A percentile compares a stretch with the other conserved stretches of the same genome.
Conservation (phyloP, 2,888 invertebrate species). For the Onchidella celtica region DNA sequence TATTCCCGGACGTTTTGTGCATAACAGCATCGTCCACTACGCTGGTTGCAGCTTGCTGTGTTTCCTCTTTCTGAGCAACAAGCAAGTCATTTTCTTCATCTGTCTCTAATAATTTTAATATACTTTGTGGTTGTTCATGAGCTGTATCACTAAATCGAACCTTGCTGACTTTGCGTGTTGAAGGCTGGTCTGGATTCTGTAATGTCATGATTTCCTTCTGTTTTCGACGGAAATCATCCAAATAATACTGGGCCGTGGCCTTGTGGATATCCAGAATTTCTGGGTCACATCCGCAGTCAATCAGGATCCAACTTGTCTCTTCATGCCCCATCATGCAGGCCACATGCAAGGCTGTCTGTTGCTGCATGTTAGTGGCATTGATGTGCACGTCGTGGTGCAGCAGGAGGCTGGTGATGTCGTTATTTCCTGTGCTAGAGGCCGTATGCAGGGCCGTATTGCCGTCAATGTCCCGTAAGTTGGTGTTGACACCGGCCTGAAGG, state of each 20-base stretch:
- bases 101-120: no score
- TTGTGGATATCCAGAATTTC: slow-evolving; percentile 58
- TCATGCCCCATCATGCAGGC: slow-evolving; percentile 59
- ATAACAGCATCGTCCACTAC: no score
- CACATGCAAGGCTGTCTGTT: slow-evolving; percentile 68
- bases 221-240: not conserved
- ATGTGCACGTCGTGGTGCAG: slow-evolving; percentile 63
- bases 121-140: not conserved
- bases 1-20: no score
- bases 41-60: no score
- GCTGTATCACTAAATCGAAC: not conserved
- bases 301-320: slow-evolving; percentile 57
- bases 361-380: slow-evolving; percentile 64
- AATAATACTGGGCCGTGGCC: slow-evolving; percentile 33
- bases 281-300: slow-evolving; percentile 61
- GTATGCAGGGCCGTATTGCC: slow-evolving; percentile 70
- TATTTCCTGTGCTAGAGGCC: slow-evolving; percentile 58
- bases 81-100: no score
- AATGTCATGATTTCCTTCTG: no score
- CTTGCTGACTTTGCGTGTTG: no score
- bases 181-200: no score
- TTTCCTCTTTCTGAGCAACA: no score
- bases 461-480: slow-evolving; percentile 68
- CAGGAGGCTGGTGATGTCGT: slow-evolving; percentile 60
- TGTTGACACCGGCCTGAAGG: slow-evolving; percentile 64